These are phyloP conservation scores for Cliona cf. orientalis DNA, from an alignment of 37 sponge, comb jelly and placozoan species.

Conservation along the genomic window DNA sequence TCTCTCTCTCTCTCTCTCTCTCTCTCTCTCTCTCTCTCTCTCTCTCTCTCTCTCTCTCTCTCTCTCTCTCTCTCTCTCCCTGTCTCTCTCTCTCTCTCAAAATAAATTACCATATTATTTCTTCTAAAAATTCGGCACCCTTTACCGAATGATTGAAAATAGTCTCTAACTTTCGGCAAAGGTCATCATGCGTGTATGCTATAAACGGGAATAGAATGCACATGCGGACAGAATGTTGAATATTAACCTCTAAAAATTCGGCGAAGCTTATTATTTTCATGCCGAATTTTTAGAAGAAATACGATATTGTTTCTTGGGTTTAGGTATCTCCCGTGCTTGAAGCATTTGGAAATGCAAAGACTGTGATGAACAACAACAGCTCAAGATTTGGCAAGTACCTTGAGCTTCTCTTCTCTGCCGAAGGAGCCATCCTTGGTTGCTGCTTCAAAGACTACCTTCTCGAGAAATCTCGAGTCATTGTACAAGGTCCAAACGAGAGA, in stretches of 20 bases:
- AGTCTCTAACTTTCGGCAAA: no score
- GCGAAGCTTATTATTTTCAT: neutral
- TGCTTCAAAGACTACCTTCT: slow-evolving; percentile 83
- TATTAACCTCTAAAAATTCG: neutral
- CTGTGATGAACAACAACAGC: slow-evolving; percentile 91
- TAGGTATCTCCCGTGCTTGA: slow-evolving; percentile 89
- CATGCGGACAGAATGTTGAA: neutral
- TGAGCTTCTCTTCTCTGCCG: slow-evolving; percentile 74
- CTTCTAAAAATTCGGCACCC: no score
- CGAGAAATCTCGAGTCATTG: slow-evolving; percentile 80
- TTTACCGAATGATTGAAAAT: no score
- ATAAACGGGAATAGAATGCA: neutral
- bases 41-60: no score
- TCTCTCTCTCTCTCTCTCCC: no score
- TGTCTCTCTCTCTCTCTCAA: no score
- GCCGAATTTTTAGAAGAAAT: neutral
- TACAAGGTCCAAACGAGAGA: slow-evolving; percentile 62
- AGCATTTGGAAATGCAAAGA: slow-evolving; percentile 91
- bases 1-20: no score
- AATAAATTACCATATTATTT: no score
- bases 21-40: no score
- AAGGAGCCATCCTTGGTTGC: slow-evolving; percentile 67
- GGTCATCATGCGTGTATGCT: neutral
- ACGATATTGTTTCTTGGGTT: neutral
- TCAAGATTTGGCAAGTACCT: slow-evolving; percentile 91